phyloP scores from a whole-genome alignment of 2,888 invertebrate species.

The Globia sparganii region DNA sequence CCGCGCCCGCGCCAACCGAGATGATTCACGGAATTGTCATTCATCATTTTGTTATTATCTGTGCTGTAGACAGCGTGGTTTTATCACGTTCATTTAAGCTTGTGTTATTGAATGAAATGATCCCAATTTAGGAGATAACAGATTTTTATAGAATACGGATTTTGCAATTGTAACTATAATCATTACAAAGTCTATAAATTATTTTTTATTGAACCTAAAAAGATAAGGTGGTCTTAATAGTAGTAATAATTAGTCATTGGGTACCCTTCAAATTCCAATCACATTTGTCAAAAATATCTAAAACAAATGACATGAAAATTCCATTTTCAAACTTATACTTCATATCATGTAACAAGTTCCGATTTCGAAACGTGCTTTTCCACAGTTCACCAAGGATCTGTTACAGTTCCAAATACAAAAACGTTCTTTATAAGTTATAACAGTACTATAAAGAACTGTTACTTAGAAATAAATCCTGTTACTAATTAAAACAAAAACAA shows the following conservation, averaged over 20 bases:
- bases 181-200: neutral
- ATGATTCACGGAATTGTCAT: constrained; percentile 55
- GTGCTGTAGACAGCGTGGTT: constrained; percentile 23
- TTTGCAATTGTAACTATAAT: neutral
- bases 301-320: neutral
- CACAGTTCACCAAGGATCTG: neutral
- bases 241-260: neutral
- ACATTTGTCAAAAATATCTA: neutral
- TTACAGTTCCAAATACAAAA: neutral
- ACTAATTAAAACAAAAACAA: constrained; percentile 39
- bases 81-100: constrained; percentile 10
- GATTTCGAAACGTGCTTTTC: neutral
- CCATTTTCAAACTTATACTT: constrained; percentile 4
- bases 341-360: neutral
- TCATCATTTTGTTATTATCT: constrained; percentile 45
- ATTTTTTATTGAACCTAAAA: neutral
- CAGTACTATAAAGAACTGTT: constrained; percentile 30
- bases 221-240: neutral
- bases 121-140: constrained; percentile 9
- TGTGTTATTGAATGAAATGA: constrained; percentile 12
- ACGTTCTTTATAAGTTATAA: neutral
- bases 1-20: constrained; percentile 7
- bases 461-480: neutral
- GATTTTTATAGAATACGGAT: neutral
- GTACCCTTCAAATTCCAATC: neutral